A percentile compares a stretch with the other conserved stretches of the same genome.
phyloP scores from a whole-genome alignment of 2,888 invertebrate genomes.

The Neocrepidodera transversa region DNA sequence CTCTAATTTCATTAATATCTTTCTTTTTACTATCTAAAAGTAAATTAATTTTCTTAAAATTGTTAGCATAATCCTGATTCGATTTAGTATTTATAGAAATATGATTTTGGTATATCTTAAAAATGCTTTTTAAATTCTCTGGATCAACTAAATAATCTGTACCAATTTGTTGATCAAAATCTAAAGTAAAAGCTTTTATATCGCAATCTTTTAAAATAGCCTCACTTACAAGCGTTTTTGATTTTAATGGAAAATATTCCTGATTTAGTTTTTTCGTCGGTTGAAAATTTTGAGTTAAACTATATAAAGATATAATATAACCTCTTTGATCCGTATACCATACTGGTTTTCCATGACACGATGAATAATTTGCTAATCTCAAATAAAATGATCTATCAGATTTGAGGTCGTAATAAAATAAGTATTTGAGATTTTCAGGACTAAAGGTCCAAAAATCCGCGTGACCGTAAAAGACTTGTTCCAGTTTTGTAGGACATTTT shows the following conservation, averaged over 20 bases:
- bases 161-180: background rate
- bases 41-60: background rate
- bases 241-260: background rate
- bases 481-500: background rate
- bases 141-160: slow-evolving; percentile 1
- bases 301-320: background rate
- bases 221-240: slow-evolving; percentile 12
- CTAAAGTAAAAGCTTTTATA: background rate
- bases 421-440: slow-evolving; percentile 6
- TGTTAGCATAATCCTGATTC: background rate
- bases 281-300: background rate
- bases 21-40: background rate
- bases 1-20: background rate
- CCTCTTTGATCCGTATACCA: slow-evolving; percentile 15
- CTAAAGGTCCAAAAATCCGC: slow-evolving; percentile 21
- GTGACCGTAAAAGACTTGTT: slow-evolving; percentile 13
- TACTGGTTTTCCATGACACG: background rate
- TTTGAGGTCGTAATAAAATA: slow-evolving; percentile 2
- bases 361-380: background rate
- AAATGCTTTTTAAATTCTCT: slow-evolving; percentile 12
- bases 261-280: background rate
- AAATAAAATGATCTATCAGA: slow-evolving; percentile 15
- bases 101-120: slow-evolving; percentile 10
- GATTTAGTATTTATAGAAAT: background rate
- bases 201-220: slow-evolving; percentile 25